These are phyloP conservation scores for Lineus longissimus DNA, from an alignment of 1,140 invertebrate genomes.

Conservation along the genomic window DNA sequence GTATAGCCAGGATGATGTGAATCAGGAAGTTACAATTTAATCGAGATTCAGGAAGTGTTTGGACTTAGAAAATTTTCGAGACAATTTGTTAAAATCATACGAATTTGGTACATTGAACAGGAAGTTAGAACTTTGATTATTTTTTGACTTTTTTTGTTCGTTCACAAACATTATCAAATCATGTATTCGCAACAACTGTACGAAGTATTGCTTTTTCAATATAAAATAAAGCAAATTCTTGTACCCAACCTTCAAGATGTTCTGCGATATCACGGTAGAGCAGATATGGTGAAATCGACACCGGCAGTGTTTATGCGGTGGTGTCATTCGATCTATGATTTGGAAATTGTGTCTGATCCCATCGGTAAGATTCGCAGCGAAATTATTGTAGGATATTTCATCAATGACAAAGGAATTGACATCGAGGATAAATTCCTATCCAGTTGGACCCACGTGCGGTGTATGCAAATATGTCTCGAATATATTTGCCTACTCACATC, in stretches of 20 bases:
- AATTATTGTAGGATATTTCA: neutral
- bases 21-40: too few relatives aligned
- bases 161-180: too few relatives aligned
- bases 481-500: conserved; percentile 2
- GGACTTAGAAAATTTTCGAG: conserved; percentile 2
- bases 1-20: neutral
- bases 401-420: neutral
- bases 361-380: conserved; percentile 5
- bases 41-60: too few relatives aligned
- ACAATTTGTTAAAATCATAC: neutral
- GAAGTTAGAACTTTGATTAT: neutral
- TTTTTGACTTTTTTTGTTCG: too few relatives aligned
- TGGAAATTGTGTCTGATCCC: conserved; percentile 4
- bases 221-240: conserved; percentile 6
- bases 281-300: conserved; percentile 1
- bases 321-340: conserved; percentile 8
- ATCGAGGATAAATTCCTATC: conserved; percentile 1
- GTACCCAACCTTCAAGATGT: conserved; percentile 3
- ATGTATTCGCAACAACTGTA: conserved; percentile 8
- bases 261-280: conserved; percentile 2
- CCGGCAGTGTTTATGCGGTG: neutral
- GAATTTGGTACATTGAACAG: neutral
- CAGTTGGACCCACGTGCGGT: neutral
- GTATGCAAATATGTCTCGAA: conserved; percentile 6
- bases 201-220: conserved; percentile 7